These are phyloP conservation scores for Otus scops DNA, from an alignment of 2,797 vertebrate genomes.

Conservation along the genomic window DNA sequence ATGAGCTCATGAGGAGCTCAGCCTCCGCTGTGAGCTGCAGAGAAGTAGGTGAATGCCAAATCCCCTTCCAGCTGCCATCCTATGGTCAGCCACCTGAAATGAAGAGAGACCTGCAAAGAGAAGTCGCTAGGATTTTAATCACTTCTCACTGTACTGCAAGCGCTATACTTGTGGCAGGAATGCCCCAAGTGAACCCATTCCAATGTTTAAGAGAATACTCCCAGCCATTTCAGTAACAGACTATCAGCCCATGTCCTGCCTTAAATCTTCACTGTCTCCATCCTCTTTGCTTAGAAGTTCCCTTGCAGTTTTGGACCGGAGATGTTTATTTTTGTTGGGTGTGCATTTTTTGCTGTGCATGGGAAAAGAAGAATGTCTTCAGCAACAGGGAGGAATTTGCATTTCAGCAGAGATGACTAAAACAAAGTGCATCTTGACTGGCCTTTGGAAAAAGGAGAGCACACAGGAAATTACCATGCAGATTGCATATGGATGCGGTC, in stretches of 20 bases:
- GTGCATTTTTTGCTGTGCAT: background rate
- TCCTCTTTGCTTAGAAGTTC: background rate
- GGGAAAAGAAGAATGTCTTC: background rate
- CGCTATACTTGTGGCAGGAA: background rate
- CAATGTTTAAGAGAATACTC: background rate
- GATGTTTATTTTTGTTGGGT: background rate
- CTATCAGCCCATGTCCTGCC: background rate
- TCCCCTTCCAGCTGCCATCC: background rate
- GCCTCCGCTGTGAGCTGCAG: background rate
- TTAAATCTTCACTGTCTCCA: background rate
- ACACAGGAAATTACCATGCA: background rate
- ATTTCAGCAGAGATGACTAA: background rate
- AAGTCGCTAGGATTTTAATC: background rate
- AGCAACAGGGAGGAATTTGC: background rate
- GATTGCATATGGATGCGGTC: background rate
- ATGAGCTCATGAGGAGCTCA: background rate
- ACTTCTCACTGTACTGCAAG: background rate
- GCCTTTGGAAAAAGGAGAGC: background rate
- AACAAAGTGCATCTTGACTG: background rate
- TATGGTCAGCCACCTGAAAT: background rate
- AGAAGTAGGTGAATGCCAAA: background rate
- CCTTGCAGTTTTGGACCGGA: background rate
- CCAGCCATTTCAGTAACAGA: background rate
- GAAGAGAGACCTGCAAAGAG: background rate
- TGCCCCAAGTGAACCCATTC: background rate